phyloP scores from a whole-genome alignment of 2,113 vertebrate species.

The Chelonoidis abingdonii region DNA sequence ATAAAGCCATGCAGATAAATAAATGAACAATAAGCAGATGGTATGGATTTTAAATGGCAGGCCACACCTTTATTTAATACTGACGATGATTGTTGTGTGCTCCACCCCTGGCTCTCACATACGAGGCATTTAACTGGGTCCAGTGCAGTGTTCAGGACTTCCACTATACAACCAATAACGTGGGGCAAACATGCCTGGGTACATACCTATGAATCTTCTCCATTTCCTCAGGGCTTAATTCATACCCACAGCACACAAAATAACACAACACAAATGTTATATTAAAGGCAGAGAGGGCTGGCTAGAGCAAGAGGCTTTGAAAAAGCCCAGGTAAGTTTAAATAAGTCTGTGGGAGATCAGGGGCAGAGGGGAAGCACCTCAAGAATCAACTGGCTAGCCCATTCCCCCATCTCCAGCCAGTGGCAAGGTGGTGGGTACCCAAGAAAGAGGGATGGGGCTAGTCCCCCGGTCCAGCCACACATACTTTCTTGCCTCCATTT shows the following conservation, averaged over 20 bases:
- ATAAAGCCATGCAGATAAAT: neutral
- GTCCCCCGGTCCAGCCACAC: neutral
- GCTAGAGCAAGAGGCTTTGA: neutral
- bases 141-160: neutral
- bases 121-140: neutral
- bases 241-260: neutral
- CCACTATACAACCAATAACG: neutral
- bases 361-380: neutral
- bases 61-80: neutral
- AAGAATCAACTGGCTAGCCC: neutral
- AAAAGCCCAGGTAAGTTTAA: neutral
- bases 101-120: neutral
- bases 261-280: neutral
- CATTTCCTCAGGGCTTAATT: neutral
- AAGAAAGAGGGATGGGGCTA: neutral
- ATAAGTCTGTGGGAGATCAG: neutral
- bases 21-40: neutral
- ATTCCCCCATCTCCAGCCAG: neutral
- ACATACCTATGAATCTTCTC: neutral
- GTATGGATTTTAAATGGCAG: neutral
- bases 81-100: neutral
- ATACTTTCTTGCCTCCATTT: neutral
- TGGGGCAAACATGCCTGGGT: neutral
- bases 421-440: neutral
- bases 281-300: neutral